These are phyloP conservation scores for Prolemur simus DNA, from an alignment of 2,113 vertebrate species.

Conservation along the genomic window DNA sequence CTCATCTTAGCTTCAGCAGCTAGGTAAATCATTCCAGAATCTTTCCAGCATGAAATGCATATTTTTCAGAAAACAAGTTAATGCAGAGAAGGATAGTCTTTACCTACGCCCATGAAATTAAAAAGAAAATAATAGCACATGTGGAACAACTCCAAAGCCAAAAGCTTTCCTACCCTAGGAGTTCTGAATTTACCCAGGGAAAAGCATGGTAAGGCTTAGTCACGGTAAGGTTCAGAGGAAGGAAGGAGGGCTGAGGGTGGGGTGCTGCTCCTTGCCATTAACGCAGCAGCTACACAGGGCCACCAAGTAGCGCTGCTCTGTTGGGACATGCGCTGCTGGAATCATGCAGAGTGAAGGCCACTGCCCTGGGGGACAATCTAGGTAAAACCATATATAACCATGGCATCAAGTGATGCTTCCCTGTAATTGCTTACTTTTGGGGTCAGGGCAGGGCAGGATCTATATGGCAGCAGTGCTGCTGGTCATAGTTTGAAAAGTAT, in stretches of 20 bases:
- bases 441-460: background rate
- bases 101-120: background rate
- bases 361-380: background rate
- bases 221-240: background rate
- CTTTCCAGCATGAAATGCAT: background rate
- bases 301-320: background rate
- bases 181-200: background rate
- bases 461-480: background rate
- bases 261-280: background rate
- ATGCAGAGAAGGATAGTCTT: background rate
- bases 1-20: background rate
- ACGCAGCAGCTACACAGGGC: background rate
- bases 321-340: background rate
- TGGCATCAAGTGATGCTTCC: background rate
- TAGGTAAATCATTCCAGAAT: background rate
- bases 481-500: background rate
- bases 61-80: conserved; percentile 40
- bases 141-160: background rate
- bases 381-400: background rate
- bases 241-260: background rate
- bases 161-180: background rate
- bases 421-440: background rate
- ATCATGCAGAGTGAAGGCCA: background rate
- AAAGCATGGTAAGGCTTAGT: background rate
- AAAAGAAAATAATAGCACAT: background rate